A percentile compares a stretch with the other conserved stretches of the same genome.
Conservation (phyloP, 2,797 vertebrate species). For the Kryptolebias ocellatus region DNA sequence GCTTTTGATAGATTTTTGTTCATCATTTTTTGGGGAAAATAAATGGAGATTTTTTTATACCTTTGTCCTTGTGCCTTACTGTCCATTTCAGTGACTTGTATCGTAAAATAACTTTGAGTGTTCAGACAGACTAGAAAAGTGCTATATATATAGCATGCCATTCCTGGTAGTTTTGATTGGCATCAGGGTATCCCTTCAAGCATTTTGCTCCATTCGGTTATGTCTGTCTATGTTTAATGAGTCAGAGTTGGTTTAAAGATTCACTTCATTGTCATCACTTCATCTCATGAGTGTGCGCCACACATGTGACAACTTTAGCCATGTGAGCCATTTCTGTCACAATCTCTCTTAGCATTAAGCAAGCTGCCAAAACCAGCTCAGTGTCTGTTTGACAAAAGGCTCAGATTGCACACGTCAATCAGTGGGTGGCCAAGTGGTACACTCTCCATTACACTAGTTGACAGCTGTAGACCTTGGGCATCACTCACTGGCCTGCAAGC, state of each 20-base stretch:
- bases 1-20: too few relatives aligned
- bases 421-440: conserved; percentile 62
- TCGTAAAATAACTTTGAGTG: too few relatives aligned
- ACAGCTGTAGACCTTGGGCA: conserved; percentile 59
- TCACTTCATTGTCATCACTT: conserved; percentile 37
- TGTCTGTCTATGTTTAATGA: too few relatives aligned
- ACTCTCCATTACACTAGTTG: conserved; percentile 74
- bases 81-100: too few relatives aligned
- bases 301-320: conserved; percentile 60
- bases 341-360: conserved; percentile 44
- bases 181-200: too few relatives aligned
- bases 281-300: conserved; percentile 28
- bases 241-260: conserved; percentile 29
- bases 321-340: conserved; percentile 58
- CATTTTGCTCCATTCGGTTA: too few relatives aligned
- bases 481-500: conserved; percentile 56
- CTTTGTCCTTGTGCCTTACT: too few relatives aligned
- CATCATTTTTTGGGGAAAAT: too few relatives aligned
- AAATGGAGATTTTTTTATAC: too few relatives aligned
- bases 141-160: too few relatives aligned
- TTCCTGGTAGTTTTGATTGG: too few relatives aligned
- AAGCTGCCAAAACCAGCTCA: conserved; percentile 40
- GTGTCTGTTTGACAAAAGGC: conserved; percentile 40
- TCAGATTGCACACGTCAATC: conserved; percentile 75
- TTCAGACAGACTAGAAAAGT: too few relatives aligned